These are phyloP conservation scores for Hipparchia semele DNA, from an alignment of 2,888 invertebrate genomes.

Conservation along the genomic window DNA sequence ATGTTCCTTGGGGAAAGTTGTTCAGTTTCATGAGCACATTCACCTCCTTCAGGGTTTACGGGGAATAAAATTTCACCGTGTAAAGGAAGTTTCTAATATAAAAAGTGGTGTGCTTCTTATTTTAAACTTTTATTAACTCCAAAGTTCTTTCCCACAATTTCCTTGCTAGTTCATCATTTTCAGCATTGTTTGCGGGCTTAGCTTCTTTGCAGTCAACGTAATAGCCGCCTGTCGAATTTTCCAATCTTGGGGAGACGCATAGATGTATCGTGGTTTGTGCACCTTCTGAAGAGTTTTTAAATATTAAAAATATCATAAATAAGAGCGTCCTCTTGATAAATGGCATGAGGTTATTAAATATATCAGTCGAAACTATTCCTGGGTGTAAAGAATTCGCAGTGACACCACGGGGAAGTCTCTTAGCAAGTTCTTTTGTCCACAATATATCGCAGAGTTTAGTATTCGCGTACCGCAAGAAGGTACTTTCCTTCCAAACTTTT, in stretches of 20 bases:
- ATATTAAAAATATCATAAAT: slow-evolving; percentile 83
- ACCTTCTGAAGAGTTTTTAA: slow-evolving; percentile 88
- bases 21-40: no score
- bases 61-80: no score
- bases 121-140: slow-evolving; percentile 22
- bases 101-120: background rate
- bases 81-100: background rate
- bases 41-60: no score
- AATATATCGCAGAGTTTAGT: slow-evolving; percentile 71
- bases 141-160: slow-evolving; percentile 87
- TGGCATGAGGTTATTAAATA: slow-evolving; percentile 85
- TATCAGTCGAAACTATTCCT: slow-evolving; percentile 90
- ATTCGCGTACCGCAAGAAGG: slow-evolving; percentile 59
- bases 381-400: slow-evolving; percentile 93
- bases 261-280: slow-evolving; percentile 90
- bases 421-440: slow-evolving; percentile 69
- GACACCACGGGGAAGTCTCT: slow-evolving; percentile 77
- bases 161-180: slow-evolving; percentile 86
- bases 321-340: slow-evolving; percentile 71
- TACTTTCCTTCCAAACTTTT: slow-evolving; percentile 14
- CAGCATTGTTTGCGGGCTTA: slow-evolving; percentile 76
- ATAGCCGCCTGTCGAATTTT: slow-evolving; percentile 88
- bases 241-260: slow-evolving; percentile 88
- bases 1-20: no score
- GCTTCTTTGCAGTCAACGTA: slow-evolving; percentile 88